Evolutionary conservation across 2,797 vertebrate species (phyloP), one percentile per base, ranked within the genome.

Genomic region (Euphonia xanthogaster): DNA sequence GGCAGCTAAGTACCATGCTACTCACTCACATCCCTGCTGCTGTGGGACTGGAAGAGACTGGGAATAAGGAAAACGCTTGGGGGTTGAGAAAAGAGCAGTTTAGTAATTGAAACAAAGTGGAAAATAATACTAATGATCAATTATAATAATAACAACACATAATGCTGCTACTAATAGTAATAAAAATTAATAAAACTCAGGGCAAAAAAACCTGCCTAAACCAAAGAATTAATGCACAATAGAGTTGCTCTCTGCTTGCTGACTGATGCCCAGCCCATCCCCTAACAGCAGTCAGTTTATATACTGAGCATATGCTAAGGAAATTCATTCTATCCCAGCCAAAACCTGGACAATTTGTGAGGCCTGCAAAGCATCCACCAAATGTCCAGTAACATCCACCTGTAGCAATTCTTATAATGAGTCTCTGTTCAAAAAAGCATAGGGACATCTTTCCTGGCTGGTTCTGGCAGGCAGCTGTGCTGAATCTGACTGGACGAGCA

Each of bases 141-240:
- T 47, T 14, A 30, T 22, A 19, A 27, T 45, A 33, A 23, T 28
- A 23, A 21, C 23, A 53, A 31, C 14, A 61, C 23, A 6, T 14
- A 24, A 27, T 37, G 8, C 19, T 40, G 25, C 19, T 42, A 28
- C 42, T n/a, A 71, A 7, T 50, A 65, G 7, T 27, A 48, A 35
- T 58, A 58, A 58, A 67, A 24, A n/a, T 16, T 35, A 20, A 20
- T 48, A 24, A 24, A 88, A 55, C 23, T 31, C 2, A 3, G 37
- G 31, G 10, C 1, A 3, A 48, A 30, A 30, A 51, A 23, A 6
- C 0, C 4, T 3, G 4, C 15, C 47, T 12, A 58, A 66, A 35
- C 28, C 8, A 62, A 54, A 42, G 6, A 68, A 62, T 4, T 37
- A 24, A 18, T 82, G 20, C 16, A 37, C 10, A n/a, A 1, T n/a